Evolutionary conservation across 2,797 vertebrate genomes (phyloP).

Genomic region (Neosilurus hyrtlii): DNA sequence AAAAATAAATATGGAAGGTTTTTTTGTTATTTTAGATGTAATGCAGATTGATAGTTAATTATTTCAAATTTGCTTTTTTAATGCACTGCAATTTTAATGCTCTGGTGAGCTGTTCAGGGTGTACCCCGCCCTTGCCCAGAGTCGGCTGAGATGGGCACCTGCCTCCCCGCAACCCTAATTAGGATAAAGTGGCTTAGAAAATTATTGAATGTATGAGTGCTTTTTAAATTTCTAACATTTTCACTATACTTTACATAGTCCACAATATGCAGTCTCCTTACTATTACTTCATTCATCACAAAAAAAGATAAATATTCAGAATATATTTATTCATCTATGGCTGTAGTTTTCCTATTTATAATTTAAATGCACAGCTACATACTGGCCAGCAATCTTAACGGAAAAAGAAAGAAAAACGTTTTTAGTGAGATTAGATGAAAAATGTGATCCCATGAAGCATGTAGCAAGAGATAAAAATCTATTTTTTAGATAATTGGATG

Average conservation of each 20-base stretch:
- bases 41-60: constrained; percentile 1
- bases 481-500: constrained; percentile 52
- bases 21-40: not conserved
- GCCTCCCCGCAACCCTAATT: too few relatives aligned
- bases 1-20: too few relatives aligned
- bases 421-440: constrained; percentile 37
- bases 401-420: constrained; percentile 19
- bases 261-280: not conserved
- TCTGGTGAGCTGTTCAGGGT: too few relatives aligned
- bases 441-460: constrained; percentile 37
- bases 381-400: constrained; percentile 20
- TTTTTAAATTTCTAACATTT: not conserved
- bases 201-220: too few relatives aligned
- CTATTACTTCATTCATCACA: not conserved
- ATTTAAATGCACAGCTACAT: not conserved
- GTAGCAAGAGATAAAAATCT: constrained; percentile 41
- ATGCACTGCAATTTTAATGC: not conserved
- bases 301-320: not conserved
- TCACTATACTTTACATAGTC: not conserved
- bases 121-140: too few relatives aligned
- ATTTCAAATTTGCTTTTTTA: constrained; percentile 1
- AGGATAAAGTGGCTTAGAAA: too few relatives aligned
- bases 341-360: not conserved
- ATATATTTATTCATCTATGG: not conserved
- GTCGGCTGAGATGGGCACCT: too few relatives aligned